These are phyloP conservation scores for Elymnias hypermnestra DNA, from an alignment of 1,140 invertebrate genomes.

Conservation along the genomic window DNA sequence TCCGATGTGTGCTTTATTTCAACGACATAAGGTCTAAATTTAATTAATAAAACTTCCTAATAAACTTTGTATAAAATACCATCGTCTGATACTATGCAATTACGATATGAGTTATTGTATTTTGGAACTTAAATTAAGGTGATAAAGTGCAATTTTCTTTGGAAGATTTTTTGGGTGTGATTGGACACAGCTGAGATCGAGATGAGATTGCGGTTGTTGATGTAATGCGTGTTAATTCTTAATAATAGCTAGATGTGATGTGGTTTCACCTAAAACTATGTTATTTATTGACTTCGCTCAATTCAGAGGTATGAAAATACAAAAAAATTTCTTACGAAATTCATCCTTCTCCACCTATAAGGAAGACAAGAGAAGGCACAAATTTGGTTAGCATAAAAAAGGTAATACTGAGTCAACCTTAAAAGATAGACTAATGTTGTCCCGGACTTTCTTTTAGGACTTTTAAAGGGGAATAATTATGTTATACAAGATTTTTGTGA, in stretches of 20 bases:
- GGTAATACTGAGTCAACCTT: no score
- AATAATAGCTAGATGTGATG: constrained; percentile 21
- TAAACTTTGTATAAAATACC: not conserved
- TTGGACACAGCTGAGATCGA: constrained; percentile 8
- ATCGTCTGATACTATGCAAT: constrained; percentile 9
- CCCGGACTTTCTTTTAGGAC: no score
- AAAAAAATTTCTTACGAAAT: no score
- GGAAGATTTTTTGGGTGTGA: not conserved
- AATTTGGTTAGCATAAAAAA: no score
- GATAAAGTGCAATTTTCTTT: constrained; percentile 12
- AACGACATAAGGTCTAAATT: constrained; percentile 14
- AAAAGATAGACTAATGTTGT: no score
- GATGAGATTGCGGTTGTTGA: constrained; percentile 15
- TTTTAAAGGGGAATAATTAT: no score
- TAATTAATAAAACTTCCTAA: not conserved
- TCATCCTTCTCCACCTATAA: no score
- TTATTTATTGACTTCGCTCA: no score
- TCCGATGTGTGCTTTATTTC: no score
- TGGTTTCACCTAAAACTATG: not conserved
- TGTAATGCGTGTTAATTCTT: constrained; percentile 30
- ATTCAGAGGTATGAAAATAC: no score
- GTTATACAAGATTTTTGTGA: no score
- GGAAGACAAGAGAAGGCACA: no score
- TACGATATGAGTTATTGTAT: constrained; percentile 9
- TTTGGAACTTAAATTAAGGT: constrained; percentile 11